phyloP scores from a whole-genome alignment of 2,113 vertebrate species.

The Macquaria ambigua region DNA sequence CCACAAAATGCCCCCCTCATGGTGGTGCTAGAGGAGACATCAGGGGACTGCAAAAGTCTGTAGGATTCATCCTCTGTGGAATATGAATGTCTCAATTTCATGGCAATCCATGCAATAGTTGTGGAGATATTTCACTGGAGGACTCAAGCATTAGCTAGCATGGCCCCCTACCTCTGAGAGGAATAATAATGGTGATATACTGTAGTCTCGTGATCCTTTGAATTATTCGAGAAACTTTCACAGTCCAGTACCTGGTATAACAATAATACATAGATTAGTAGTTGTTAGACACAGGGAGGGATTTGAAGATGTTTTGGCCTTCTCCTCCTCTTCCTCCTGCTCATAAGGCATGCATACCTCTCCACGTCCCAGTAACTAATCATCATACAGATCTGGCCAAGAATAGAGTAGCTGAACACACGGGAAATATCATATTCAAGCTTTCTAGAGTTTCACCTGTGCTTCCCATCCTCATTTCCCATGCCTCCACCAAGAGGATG shows the following conservation, averaged over 20 bases:
- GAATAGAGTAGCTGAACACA: conserved; percentile 66
- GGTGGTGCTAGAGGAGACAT: too few relatives aligned
- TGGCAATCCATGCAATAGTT: background rate
- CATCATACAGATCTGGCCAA: conserved; percentile 70
- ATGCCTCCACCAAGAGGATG: conserved; percentile 47
- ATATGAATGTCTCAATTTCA: too few relatives aligned
- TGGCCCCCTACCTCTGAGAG: too few relatives aligned
- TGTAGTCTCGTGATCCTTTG: background rate
- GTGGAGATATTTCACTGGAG: background rate
- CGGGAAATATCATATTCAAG: conserved; percentile 80
- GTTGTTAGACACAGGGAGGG: conserved; percentile 37
- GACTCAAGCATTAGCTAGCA: background rate
- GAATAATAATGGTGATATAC: background rate
- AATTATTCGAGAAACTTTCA: conserved; percentile 20
- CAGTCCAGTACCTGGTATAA: conserved; percentile 38
- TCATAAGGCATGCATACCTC: conserved; percentile 70
- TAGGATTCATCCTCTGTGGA: background rate
- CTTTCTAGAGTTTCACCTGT: conserved; percentile 66
- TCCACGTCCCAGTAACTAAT: conserved; percentile 78
- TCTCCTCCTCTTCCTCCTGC: conserved; percentile 52
- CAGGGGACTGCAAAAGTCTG: too few relatives aligned
- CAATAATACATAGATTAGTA: conserved; percentile 50
- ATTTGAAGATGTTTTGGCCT: conserved; percentile 31
- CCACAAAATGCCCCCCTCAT: too few relatives aligned
- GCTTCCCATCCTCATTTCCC: conserved; percentile 69